Base-by-base conservation (phyloP, 2,888 invertebrate genomes). In the Pheosia tremula region DNA sequence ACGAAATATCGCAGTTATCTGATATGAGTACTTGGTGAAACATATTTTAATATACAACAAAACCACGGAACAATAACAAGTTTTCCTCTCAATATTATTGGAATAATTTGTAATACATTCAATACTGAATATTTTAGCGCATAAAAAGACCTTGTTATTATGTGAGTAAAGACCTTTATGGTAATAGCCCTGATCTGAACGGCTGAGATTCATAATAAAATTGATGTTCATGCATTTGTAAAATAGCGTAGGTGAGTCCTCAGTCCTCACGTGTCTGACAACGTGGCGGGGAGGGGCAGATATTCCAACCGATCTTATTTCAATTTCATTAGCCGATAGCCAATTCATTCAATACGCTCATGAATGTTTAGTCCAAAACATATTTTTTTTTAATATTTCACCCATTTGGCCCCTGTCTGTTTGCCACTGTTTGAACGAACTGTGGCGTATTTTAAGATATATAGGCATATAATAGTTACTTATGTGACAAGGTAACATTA, bases 171-270 rank as follows among this genome's bases (percentile, higher is more conserved):
- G 82, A 80, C 80, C 73, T 78, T 80, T 87, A 89, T 88, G 85
- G 59, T 82, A 86, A 87, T 86, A 5, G 57, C 61, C 68, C 60
- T 80, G 82, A 84, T 81, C 80, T 70, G 74, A 69, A 61, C 74
- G 80, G 78, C 81, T 85, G 82, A 81, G 86, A 90, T 89, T 88
- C 89, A 90, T 89, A 88, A 87, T 87, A 82, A 87, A 87, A 88
- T 24, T 86, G 75, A 86, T 84, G 75, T 75, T 79, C 81, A 80
- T 84, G 79, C 76, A 86, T 85, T 82, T 83, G 79, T 80, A 79
- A 80, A 76, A 80, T 79, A 79, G 67, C 71, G 69, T 69, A 61
- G 58, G n/a, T 67, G 77, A 78, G 82, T 83, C 79, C 78, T 85
- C 82, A 72, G 56, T 58, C 61, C 59, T 86, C 90, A 90, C 91